Percentiles rank a stretch among this genome's conserved stretches.
Conservation (phyloP, 2,113 vertebrate species). For the Dromas ardeola region DNA sequence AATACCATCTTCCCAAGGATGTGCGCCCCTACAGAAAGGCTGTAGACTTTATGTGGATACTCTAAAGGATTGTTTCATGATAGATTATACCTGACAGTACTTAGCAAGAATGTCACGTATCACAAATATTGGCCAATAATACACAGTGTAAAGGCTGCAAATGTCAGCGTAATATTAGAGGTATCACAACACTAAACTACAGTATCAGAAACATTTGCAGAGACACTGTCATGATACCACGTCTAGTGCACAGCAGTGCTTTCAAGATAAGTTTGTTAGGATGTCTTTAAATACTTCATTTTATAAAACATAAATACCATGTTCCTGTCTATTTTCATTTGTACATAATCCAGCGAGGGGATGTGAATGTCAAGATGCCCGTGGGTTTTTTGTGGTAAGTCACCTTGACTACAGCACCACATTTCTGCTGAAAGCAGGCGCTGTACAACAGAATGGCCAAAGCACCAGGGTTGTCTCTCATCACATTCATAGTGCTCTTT, state of each 20-base stretch:
- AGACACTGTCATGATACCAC: not conserved
- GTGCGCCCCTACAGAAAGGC: not conserved
- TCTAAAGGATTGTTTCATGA: conserved; percentile 14
- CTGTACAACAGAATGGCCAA: fast-evolving
- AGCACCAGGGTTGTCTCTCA: not conserved
- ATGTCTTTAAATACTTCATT: not conserved
- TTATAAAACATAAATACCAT: not conserved
- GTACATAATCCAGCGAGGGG: not conserved
- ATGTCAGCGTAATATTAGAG: not conserved
- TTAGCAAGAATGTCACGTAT: conserved; percentile 37
- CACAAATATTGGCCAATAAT: conserved; percentile 50
- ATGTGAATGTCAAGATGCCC: not conserved
- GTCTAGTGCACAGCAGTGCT: not conserved
- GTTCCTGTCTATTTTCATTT: not conserved
- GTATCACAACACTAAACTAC: not conserved
- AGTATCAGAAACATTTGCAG: not conserved
- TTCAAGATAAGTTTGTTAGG: not conserved
- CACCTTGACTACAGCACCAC: not conserved
- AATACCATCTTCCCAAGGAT: not conserved
- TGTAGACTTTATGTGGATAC: not conserved
- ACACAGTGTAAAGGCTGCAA: not conserved
- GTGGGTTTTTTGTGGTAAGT: not conserved
- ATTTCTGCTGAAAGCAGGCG: not conserved
- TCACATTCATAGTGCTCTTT: not conserved
- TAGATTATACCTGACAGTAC: conserved; percentile 36